Conservation (phyloP, 2,113 vertebrate genomes). For the Rhagologus leucostigma region DNA sequence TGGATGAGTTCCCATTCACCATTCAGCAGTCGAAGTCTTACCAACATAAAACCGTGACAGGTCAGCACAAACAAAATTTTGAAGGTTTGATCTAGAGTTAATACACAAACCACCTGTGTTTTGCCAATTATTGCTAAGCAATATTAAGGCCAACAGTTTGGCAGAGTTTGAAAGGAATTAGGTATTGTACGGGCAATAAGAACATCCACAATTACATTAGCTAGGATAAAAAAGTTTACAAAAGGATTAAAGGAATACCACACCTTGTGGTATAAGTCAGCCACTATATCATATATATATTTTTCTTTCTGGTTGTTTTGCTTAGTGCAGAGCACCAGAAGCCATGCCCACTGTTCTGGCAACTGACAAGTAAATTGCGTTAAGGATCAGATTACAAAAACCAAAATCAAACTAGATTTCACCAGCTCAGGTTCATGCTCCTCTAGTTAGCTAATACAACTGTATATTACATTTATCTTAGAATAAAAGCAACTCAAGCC, state of each 20-base stretch:
- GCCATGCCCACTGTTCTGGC: neutral
- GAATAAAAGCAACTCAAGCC: neutral
- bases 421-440: neutral
- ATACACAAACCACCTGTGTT: neutral
- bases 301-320: neutral
- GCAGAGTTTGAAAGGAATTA: neutral
- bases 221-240: slow-evolving; percentile 1
- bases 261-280: neutral
- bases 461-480: neutral
- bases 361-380: neutral
- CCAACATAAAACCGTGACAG: neutral
- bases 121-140: slow-evolving; percentile 1
- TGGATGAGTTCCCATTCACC: neutral
- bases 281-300: neutral
- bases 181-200: neutral
- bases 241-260: slow-evolving; percentile 35
- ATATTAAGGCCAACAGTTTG: neutral
- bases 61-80: neutral
- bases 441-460: neutral
- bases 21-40: neutral
- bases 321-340: neutral
- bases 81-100: neutral
- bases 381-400: neutral
- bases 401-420: neutral
- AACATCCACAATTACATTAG: slow-evolving; percentile 22